Evolutionary conservation across 2,797 vertebrate species (phyloP).

Genomic region (Labeo calbasu): DNA sequence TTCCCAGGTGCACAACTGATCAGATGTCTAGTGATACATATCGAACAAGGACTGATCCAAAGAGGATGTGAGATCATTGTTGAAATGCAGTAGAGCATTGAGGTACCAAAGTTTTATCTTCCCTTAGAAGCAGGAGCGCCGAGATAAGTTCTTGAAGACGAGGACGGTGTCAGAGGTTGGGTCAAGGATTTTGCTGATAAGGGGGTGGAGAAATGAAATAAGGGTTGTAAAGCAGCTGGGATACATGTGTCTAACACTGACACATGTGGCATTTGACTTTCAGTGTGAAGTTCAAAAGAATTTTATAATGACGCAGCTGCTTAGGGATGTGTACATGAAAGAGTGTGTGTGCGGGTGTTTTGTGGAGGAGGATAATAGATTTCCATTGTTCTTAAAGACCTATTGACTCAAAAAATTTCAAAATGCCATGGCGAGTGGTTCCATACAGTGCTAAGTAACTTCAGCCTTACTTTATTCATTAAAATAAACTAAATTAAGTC

Average conservation of each 20-base stretch:
- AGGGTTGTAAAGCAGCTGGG: slow-evolving; percentile 78
- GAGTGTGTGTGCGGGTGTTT: slow-evolving; percentile 45
- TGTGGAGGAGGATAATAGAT: slow-evolving; percentile 54
- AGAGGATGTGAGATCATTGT: slow-evolving; percentile 21
- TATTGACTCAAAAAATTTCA: neutral
- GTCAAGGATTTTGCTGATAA: slow-evolving; percentile 36
- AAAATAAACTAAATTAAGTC: neutral
- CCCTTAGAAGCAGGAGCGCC: slow-evolving; percentile 5
- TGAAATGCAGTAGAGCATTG: slow-evolving; percentile 22
- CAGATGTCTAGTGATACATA: neutral
- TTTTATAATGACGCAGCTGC: slow-evolving; percentile 83
- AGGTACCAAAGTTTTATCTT: slow-evolving; percentile 16
- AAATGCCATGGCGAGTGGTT: neutral
- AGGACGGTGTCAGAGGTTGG: slow-evolving; percentile 28
- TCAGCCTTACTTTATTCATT: slow-evolving; percentile 11
- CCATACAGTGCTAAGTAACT: neutral
- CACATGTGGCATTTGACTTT: slow-evolving; percentile 83
- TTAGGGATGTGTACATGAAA: slow-evolving; percentile 63
- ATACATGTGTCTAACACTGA: slow-evolving; percentile 81
- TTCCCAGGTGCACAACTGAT: slow-evolving; percentile 22
- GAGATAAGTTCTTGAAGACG: slow-evolving; percentile 25
- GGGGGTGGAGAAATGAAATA: slow-evolving; percentile 68
- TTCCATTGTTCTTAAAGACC: slow-evolving; percentile 30
- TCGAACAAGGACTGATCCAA: neutral
- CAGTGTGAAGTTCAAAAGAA: slow-evolving; percentile 84